These are phyloP conservation scores for Clarias pachynema DNA, from an alignment of 2,797 vertebrate genomes.

Conservation along the genomic window DNA sequence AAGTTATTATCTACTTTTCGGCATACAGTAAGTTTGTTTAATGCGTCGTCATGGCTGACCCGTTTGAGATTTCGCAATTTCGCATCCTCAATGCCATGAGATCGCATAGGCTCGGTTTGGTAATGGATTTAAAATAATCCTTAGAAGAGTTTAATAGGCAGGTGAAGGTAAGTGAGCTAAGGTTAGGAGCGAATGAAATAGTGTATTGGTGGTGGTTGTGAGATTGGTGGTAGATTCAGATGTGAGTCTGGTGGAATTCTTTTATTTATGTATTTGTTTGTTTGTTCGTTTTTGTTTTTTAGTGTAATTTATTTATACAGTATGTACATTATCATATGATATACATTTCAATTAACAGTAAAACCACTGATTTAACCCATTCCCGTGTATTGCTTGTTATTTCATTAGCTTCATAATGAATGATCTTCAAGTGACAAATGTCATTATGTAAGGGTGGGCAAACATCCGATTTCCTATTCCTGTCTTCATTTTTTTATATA, in stretches of 20 bases:
- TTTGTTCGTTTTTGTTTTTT: not conserved
- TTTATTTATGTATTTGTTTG: not conserved
- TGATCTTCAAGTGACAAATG: not conserved
- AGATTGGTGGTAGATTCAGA: not conserved
- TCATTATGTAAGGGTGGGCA: constrained; percentile 63
- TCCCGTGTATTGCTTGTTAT: not conserved
- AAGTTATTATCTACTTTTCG: too few species aligned
- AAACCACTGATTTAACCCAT: constrained; percentile 2
- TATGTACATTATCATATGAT: not conserved
- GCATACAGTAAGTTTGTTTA: too few species aligned
- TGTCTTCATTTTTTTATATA: not conserved
- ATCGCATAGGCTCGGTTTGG: too few species aligned
- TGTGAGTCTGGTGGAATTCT: not conserved
- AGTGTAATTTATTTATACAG: not conserved
- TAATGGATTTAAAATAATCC: too few species aligned
- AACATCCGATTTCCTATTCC: constrained; percentile 59
- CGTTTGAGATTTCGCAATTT: too few species aligned
- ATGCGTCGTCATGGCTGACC: too few species aligned
- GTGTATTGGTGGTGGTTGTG: not conserved
- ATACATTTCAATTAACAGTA: not conserved
- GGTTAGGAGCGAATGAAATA: not conserved
- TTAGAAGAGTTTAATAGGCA: not conserved
- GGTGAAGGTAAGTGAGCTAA: not conserved
- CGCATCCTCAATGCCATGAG: too few species aligned
- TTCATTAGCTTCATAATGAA: not conserved